Evolutionary conservation across 2,888 invertebrate species (phyloP), one percentile per base, ranked within the genome.

Genomic region (Teleogryllus oceanicus): DNA sequence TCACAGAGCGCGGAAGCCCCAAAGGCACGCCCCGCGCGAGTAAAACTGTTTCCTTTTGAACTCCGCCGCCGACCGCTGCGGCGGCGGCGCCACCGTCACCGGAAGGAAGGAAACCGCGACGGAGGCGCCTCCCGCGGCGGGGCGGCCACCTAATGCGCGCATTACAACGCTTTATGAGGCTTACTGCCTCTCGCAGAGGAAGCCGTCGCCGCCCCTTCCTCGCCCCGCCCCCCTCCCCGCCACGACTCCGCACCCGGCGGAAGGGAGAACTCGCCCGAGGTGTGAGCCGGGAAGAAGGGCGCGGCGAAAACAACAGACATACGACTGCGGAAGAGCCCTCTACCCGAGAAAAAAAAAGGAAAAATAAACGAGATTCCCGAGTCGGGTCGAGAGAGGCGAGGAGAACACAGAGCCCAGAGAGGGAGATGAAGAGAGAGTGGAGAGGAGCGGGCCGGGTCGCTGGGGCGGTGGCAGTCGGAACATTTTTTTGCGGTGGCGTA

Each of bases 11-110:
- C 37, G 37, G 37, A 37, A 37, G 37, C 8, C 37, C 37, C 37
- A 37, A 37, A 37, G 37, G 37, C 37, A 37, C 37, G 37, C 62
- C n/a, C 62, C 62, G 62, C n/a, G 77, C 50, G 75, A 24, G 75
- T 74, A 62, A 77, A 80, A 80, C 80, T 75, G 75, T 75, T 80
- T 80, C 80, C 78, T 80, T 80, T 77, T 21, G 62, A 74, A 21
- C 80, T 24, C 49, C 75, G 24, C 20, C 50, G 16, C n/a, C 76
- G 37, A 12, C 49, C 62, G 37, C 37, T 37, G 37, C 13, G n/a
- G 62, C n/a, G 62, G 62, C 62, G 62, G 62, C n/a, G 62, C n/a
- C 62, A 62, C 16, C n/a, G 62, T 13, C 62, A 49, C 49, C 79
- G 49, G 50, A 75, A 74, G 37, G 8, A 74, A 50, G 20, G 62